Base-by-base conservation (phyloP, 2,113 vertebrate genomes). In the Nibea coibor region DNA sequence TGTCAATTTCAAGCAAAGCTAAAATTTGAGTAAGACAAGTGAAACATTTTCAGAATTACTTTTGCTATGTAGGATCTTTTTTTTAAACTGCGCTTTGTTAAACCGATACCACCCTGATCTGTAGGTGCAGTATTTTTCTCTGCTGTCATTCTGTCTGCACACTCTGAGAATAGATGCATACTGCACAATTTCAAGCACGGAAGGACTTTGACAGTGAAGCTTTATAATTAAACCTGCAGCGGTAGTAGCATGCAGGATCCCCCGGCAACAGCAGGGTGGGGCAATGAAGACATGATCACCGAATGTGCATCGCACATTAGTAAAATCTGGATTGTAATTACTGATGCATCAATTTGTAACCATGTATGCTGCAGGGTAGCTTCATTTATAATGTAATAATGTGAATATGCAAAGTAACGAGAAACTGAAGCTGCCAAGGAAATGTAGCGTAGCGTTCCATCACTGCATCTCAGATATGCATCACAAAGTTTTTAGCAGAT, bases 221-320 rank as follows among this genome's bases (percentile, higher is more conserved):
- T 89, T 93, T 92, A 93, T 87, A 92, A 92, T 94, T 93, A 91
- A 90, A 90, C 79, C 73, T 72, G 74, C 72, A 67, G 11, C 15
- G 39, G 57, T 51, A 68, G 53, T n/a, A 19, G 80, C 80, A 68
- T n/a, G 66, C 72, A 75, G 7, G 26, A 78, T 82, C 71, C 80
- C 64, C 56, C n/a, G 43, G 80, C 78, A 90, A 88, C 84, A 80
- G 78, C 78, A 39, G 74, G 79, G 75, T n/a, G 54, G 73, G 73
- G 66, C 50, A 0, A 54, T 22, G 17, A 58, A 48, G 56, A 31
- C 22, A n/a, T 20, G 39, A 72, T 53, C 10, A 68, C 24, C 10
- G 66, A 35, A 81, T 54, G 43, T 22, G 17, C 48, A 59, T 80
- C 56, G 39, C 71, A 39, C 7, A 9, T 39, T 39, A 5, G 31